Evolutionary conservation across 92 coral and sea anemone genomes (phyloP), one percentile per base, ranked within the genome.

Genomic region (Chrysogorgia sp.): DNA sequence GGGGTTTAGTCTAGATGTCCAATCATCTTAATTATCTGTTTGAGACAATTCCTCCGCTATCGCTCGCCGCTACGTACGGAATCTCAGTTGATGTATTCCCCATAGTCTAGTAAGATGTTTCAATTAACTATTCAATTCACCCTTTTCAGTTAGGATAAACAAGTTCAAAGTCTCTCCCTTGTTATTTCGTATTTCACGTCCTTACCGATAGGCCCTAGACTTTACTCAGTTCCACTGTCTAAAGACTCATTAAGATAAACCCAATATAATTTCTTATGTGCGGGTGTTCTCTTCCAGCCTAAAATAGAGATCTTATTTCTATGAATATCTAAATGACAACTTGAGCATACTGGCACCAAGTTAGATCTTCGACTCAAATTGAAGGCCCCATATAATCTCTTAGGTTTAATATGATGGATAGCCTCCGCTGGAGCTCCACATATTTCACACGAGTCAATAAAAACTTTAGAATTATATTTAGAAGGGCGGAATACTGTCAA

Each of bases 181-280:
- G 74, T 66, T 66, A 66, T 66, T 66, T 66, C 74, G 74, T 66
- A 37, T 66, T 66, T 66, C 74, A 66, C 74, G 74, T 66, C 74
- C 74, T 66, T 66, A 66, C 74, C 74, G 57, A 66, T 66, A 66
- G 53, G 34, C 74, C 74, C 74, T 66, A 66, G 74, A 66, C 74
- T 66, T 66, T 66, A 66, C 74, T 72, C 79, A 72, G 79, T 72
- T 72, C 79, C 79, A 72, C 82, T 77, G 82, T 77, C 82, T 23
- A 30, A 77, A 76, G 55, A 37, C 55, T 75, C 81, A 75, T 75
- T 75, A 55, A 75, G 79, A 75, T 75, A 75, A 75, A 77, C 70
- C 82, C 81, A 75, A 75, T 75, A 75, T 77, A 77, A 77, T 62
- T 61, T 77, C 23, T 72, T 72, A 72, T 72, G 34, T 72, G 0